Evolutionary conservation across 2,113 vertebrate genomes (phyloP).

Genomic region (Antennarius striatus): DNA sequence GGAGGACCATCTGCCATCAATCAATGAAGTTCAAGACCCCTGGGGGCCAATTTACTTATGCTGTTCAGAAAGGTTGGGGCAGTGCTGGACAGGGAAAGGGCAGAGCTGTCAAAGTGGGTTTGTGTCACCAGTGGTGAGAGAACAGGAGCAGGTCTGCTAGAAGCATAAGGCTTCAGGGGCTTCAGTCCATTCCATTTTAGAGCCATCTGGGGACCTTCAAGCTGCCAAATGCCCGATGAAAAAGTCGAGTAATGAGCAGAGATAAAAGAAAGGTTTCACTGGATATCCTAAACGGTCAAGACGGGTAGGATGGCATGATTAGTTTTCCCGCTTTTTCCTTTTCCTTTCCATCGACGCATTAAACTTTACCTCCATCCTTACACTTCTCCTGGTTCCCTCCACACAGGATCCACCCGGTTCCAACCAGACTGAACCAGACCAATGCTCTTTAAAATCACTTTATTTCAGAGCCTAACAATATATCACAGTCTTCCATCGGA

Average conservation of each 20-base stretch:
- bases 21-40: conserved; percentile 20
- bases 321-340: too few relatives aligned
- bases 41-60: conserved; percentile 7
- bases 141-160: conserved; percentile 45
- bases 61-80: conserved; percentile 2
- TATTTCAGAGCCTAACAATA: conserved; percentile 77
- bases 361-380: conserved; percentile 21
- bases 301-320: background rate
- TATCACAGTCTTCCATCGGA: conserved; percentile 69
- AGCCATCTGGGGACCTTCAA: conserved; percentile 43
- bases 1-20: conserved; percentile 21
- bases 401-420: background rate
- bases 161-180: conserved; percentile 37
- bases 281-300: conserved; percentile 2
- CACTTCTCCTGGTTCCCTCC: background rate
- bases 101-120: conserved; percentile 13
- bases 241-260: conserved; percentile 43
- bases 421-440: conserved; percentile 39
- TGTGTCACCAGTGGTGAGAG: conserved; percentile 11
- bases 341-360: background rate
- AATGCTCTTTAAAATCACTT: conserved; percentile 75
- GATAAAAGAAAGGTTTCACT: conserved; percentile 33
- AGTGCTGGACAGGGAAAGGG: background rate
- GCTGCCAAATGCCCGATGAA: conserved; percentile 49
- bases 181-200: conserved; percentile 31